Base-by-base conservation (phyloP, 2,888 invertebrate genomes). In the Cerceris rybyensis region DNA sequence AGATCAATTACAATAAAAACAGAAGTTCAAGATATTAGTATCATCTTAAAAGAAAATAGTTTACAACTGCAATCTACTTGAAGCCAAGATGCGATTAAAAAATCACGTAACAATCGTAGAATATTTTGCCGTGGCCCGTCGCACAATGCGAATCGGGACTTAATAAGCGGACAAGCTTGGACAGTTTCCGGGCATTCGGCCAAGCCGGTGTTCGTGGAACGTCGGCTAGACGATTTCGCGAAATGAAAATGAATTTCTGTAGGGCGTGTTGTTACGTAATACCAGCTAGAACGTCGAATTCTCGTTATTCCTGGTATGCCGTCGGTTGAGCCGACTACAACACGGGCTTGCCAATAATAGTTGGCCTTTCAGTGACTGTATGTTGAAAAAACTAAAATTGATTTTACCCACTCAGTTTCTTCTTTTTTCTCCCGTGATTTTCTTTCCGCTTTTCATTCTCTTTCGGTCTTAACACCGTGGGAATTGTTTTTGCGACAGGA, bases 401-500 rank as follows among this genome's bases (percentile, higher is more conserved):
- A 50, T 50, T 50, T 50, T 50, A 50, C 0, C n/a, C n/a, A 2
- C 50, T 6, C 50, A 2, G 28, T 4, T 42, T 7, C 6, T 14
- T 59, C 42, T 8, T 58, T 49, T 58, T 49, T 14, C 0, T 6
- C 17, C 16, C 17, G 11, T 55, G 7, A 6, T 13, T 41, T n/a
- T 9, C n/a, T 14, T 8, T 8, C 46, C 2, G n/a, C n/a, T n/a
- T n/a, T n/a, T n/a, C n/a, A n/a, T 13, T 46, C 11, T 43, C 13
- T 39, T 11, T 11, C 14, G 14, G 6, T 28, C 11, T 28, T 43
- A 73, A 69, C 39, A 55, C 16, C 41, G 50, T 49, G 17, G 58
- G 58, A 55, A 54, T 61, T 69, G 64, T 68, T 80, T 49, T 63
- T 55, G 59, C 64, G 70, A 57, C 55, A 43, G 72, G 60, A 41